Evolutionary conservation across 1,140 invertebrate species (phyloP), one percentile per base, ranked within the genome.

Genomic region (Helicoverpa zea): DNA sequence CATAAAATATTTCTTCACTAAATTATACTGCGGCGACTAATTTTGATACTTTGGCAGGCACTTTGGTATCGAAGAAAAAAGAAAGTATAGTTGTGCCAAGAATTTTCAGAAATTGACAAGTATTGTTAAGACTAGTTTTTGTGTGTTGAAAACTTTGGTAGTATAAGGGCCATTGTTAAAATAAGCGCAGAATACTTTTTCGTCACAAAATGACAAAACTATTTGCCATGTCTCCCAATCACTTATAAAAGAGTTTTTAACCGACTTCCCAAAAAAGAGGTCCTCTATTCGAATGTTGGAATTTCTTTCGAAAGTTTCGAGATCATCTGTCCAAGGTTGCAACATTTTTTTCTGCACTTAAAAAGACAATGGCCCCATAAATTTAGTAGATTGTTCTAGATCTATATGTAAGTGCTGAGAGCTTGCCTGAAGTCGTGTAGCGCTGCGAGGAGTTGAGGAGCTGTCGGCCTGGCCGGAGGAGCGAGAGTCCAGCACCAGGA

Each of bases 381-480:
- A 23, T 23, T 35, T 51, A 16, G 13, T 78, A 43, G 13, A 43
- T 18, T 63, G n/a, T 35, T 63, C 30, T 61, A 59, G 35, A 61
- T 78, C 85, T 93, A 98, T 82, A 98, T 97, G 89, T 97, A 98
- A 90, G 97, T 97, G 80, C 97, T 97, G 49, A 98, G 96, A 82
- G 97, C 97, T 90, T 97, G 97, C 95, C 98, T 97, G 94, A 98
- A 98, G 92, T 98, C 98, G 92, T 98, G 98, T 74, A 99, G 96
- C 91, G 97, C 98, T 43, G 97, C 97, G 54, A 98, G 96, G 2
- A 99, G 96, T 89, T 98, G 98, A 29, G 97, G 96, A 86, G 98
- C 97, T 14, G 98, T 98, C 1, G 98, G 98, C 61, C 98, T 94
- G 80, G 98, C 97, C 54, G 97, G 97, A 2, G 97, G 96, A 73